These are phyloP conservation scores for Knipowitschia caucasica DNA, from an alignment of 2,797 vertebrate species.

Conservation along the genomic window DNA sequence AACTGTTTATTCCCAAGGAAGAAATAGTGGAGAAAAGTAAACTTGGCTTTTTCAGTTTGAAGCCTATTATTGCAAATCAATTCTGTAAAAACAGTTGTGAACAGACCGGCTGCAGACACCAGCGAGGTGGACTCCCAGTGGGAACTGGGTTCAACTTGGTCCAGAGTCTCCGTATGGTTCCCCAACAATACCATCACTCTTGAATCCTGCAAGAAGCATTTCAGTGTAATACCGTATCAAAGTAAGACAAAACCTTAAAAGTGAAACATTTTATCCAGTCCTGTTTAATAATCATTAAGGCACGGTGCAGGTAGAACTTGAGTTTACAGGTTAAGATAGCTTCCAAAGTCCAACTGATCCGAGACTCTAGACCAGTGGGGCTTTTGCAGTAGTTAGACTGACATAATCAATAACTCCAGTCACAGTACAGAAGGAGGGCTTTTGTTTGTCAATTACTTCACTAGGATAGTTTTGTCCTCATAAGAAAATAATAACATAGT, in stretches of 20 bases:
- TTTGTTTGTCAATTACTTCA: no score
- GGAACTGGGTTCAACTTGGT: constrained; percentile 26
- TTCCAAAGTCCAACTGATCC: not conserved
- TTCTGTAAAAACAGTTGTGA: not conserved
- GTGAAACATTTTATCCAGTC: not conserved
- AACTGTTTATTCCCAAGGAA: no score
- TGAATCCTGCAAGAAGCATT: not conserved
- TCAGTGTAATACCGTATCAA: not conserved
- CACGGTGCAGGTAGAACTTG: not conserved
- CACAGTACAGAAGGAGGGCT: no score
- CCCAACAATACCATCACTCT: constrained; percentile 47
- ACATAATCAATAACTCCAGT: no score
- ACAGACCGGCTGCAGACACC: constrained; percentile 38
- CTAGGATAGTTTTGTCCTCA: no score
- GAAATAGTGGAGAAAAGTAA: not conserved
- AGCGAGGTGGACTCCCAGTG: constrained; percentile 33
- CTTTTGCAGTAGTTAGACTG: no score
- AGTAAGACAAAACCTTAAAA: not conserved
- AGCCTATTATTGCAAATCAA: no score
- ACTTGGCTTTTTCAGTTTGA: not conserved
- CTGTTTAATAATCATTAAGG: not conserved
- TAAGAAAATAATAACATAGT: no score
- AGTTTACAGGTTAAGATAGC: not conserved
- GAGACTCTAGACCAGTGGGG: not conserved
- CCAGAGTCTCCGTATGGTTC: constrained; percentile 49